Evolutionary conservation across 2,797 vertebrate genomes (phyloP), one percentile per base, ranked within the genome.

Genomic region (Heteromormyrus szaboi): DNA sequence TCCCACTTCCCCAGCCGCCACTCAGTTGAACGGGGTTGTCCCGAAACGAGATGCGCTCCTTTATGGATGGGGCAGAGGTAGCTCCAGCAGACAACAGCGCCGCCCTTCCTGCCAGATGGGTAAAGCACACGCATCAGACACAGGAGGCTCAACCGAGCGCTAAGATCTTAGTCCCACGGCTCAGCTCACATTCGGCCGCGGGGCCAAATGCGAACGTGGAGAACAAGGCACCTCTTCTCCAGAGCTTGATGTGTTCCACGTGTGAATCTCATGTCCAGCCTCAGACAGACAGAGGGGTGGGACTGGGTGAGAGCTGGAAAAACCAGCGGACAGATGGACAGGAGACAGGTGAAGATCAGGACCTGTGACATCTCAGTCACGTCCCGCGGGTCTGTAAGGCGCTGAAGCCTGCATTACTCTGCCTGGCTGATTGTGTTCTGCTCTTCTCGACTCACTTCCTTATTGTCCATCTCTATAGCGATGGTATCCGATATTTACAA

Each of bases 1-100:
- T 99, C 90, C 98, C 98, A 89, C 96, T 95, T 92, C 98, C 98
- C 98, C 98, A 99, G 94, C 98, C 97, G 89, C 95, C 91, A 0
- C 98, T 98, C 93, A 96, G 91, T 88, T 94, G 96, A 17, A 97
- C 92, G 0, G 96, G 96, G 92, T 95, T 94, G 93, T 98, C 97
- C 90, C 96, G 94, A 93, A 97, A 97, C n/a, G 98, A 98, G 90
- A 98, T 96, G 85, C 96, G 95, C 88, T 98, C 97, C 88, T 94
- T 97, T 91, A 87, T 95, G 29, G 91, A 91, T n/a, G 95, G 95
- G 89, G 93, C 92, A 22, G 95, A 93, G 33, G 88, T 83, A 88
- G 93, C 93, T 91, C 91, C 95, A 90, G 91, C 89, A 65, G 96
- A 95, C 91, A 93, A 88, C 50, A 94, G 59, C 72, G 91, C 81